Evolutionary conservation across 1,140 invertebrate species (phyloP).

Genomic region (Drosophila varians): DNA sequence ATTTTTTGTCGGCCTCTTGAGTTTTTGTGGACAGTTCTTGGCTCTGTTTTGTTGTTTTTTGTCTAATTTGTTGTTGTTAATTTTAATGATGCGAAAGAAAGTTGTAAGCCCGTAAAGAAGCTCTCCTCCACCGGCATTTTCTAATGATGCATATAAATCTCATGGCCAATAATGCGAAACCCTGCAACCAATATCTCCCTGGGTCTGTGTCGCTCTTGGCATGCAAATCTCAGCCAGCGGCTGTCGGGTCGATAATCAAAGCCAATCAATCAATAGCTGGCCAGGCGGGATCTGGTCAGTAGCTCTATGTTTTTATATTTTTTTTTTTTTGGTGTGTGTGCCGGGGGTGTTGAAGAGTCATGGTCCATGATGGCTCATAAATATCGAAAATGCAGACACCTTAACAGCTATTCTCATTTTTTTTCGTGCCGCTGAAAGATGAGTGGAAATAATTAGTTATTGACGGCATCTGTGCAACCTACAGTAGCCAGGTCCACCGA

Average conservation of each 20-base stretch:
- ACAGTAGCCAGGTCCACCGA: constrained; percentile 36
- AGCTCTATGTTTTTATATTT: not conserved
- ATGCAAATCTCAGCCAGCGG: constrained; percentile 43
- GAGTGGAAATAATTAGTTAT: constrained; percentile 52
- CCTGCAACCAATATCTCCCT: constrained; percentile 33
- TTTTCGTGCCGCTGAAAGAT: constrained; percentile 26
- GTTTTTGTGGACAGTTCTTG: constrained; percentile 40
- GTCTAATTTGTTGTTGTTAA: constrained; percentile 40
- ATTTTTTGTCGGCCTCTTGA: not conserved
- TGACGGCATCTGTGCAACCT: constrained; percentile 40
- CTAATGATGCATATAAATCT: constrained; percentile 52
- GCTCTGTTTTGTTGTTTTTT: constrained; percentile 6
- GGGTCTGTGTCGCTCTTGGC: constrained; percentile 15
- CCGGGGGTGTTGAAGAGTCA: constrained; percentile 4
- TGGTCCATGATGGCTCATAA: constrained; percentile 40
- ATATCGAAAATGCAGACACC: constrained; percentile 45
- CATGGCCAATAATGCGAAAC: constrained; percentile 15
- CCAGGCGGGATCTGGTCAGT: constrained; percentile 16
- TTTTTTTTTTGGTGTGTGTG: not conserved
- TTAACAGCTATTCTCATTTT: constrained; percentile 20
- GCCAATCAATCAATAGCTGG: constrained; percentile 43
- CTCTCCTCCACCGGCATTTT: constrained; percentile 18
- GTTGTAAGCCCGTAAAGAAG: constrained; percentile 13
- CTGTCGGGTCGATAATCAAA: constrained; percentile 39
- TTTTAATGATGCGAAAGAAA: constrained; percentile 50